Percentiles rank a stretch among this genome's conserved stretches.
These are phyloP conservation scores for Cacoxenus indagator DNA, from an alignment of 2,888 invertebrate genomes.

Conservation along the genomic window DNA sequence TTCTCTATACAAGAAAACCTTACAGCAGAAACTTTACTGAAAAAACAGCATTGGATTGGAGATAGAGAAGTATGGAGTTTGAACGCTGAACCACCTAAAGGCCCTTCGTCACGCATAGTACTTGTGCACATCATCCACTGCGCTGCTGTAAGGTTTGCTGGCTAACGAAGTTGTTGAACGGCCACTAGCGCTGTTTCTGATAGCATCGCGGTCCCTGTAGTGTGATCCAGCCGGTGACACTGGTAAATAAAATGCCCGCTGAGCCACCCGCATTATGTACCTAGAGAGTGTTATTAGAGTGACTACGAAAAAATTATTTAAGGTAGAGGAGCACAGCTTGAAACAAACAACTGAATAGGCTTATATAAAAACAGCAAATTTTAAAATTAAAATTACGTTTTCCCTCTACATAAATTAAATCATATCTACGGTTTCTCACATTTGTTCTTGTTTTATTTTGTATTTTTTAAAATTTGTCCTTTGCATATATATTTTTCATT, in stretches of 20 bases:
- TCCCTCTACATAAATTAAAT: too few species aligned
- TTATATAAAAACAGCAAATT: too few species aligned
- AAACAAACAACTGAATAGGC: too few species aligned
- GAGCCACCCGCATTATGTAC: constrained; percentile 2
- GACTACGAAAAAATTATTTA: too few species aligned
- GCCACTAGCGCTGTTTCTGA: constrained; percentile 43
- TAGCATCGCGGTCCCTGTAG: constrained; percentile 68
- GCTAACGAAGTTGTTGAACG: constrained; percentile 44
- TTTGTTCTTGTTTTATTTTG: constrained; percentile 33
- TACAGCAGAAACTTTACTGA: too few species aligned
- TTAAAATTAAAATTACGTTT: too few species aligned
- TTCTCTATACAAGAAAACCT: too few species aligned
- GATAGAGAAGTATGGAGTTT: too few species aligned
- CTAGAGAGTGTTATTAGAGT: too few species aligned
- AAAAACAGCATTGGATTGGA: too few species aligned
- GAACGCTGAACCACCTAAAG: constrained; percentile 68
- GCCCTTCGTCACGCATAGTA: constrained; percentile 60
- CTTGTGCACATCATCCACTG: constrained; percentile 50
- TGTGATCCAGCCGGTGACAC: constrained; percentile 66
- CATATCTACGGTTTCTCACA: constrained; percentile 28
- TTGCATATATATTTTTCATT: constrained; percentile 33
- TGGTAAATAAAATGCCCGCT: constrained; percentile 56
- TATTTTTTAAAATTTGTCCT: constrained; percentile 44
- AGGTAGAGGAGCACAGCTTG: too few species aligned
- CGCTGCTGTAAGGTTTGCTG: constrained; percentile 37